Conservation (phyloP, 2,888 invertebrate genomes). For the Masnerella sp. region DNA sequence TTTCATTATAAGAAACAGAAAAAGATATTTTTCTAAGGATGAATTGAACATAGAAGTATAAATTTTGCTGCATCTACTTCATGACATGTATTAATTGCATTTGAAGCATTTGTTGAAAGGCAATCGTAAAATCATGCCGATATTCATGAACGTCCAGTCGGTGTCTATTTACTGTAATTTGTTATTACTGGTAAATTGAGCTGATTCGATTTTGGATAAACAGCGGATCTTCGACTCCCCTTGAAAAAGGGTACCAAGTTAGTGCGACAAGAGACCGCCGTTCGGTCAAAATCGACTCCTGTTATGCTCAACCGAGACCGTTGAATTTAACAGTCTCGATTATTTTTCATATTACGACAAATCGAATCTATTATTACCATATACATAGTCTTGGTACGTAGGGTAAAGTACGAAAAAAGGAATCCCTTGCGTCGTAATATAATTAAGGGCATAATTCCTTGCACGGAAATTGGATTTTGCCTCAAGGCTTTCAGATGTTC, state of each 20-base stretch:
- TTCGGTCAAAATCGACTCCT: conserved; percentile 4
- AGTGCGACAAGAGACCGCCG: conserved; percentile 8
- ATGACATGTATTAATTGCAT: no score
- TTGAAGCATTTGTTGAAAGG: conserved; percentile 17
- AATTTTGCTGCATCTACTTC: no score
- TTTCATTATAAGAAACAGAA: no score
- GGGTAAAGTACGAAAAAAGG: conserved; percentile 11
- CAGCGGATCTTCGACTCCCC: conserved; percentile 24
- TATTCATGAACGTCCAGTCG: conserved; percentile 27
- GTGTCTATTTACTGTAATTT: conserved; percentile 40
- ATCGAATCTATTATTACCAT: conserved; percentile 25
- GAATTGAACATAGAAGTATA: no score
- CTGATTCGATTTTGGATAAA: conserved; percentile 2
- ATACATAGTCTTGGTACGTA: conserved; percentile 27
- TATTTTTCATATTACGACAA: conserved; percentile 43
- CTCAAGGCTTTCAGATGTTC: conserved; percentile 30
- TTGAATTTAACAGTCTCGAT: conserved; percentile 28
- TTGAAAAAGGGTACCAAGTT: conserved; percentile 17
- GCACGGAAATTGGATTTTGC: conserved; percentile 29
- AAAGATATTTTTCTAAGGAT: no score
- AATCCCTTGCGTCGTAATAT: conserved; percentile 22
- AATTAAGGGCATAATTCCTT: conserved; percentile 14
- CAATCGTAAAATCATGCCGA: conserved; percentile 38
- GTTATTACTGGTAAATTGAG: conserved; percentile 13
- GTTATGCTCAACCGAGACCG: conserved; percentile 2